Base-by-base conservation (phyloP, 2,797 vertebrate species). In the Myoxocephalus aenaeus region DNA sequence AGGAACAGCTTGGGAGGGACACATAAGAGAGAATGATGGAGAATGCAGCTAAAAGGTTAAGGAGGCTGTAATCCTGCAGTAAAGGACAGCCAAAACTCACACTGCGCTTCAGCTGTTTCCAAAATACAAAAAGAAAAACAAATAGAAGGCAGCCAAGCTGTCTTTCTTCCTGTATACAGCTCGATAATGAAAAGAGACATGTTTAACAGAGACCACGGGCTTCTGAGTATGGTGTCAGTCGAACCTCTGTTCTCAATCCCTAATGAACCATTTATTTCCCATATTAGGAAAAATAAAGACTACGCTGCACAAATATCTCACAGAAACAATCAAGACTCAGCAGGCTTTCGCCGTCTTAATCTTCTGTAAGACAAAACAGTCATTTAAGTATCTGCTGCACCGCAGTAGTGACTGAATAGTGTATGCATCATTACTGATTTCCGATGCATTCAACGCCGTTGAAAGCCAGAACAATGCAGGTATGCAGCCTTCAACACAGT, bases 21-120 rank as follows among this genome's bases (percentile, higher is more conserved):
- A 89, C 85, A 89, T 93, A 86, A 90, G 92, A 93, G 90, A 90
- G 90, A 92, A 91, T 91, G 91, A 93, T 91, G 91, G 92, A 92
- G 93, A 94, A 94, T 90, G 88, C 84, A 89, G 90, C 90, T 90
- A 87, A 94, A 93, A 94, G 92, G 92, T 94, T 93, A 93, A 94
- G 92, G 92, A 92, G 89, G 90, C 87, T 86, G 88, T 92, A 94
- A 93, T 94, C 89, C 89, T 77, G 69, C 79, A 65, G 86, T 85
- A 92, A 93, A 94, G 93, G 91, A 95, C 92, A 91, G 90, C 91
- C 93, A 93, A 94, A 93, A 93, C 80, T 91, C 92, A 92, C 88
- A 92, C 92, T 90, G 92, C 38, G 87, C 81, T 86, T 91, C 91
- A 93, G 92, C 90, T 92, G 91, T 84, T 90, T 85, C 79, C 74